phyloP scores from a whole-genome alignment of 2,888 invertebrate species.

The Drosophila pseudotakahashii region DNA sequence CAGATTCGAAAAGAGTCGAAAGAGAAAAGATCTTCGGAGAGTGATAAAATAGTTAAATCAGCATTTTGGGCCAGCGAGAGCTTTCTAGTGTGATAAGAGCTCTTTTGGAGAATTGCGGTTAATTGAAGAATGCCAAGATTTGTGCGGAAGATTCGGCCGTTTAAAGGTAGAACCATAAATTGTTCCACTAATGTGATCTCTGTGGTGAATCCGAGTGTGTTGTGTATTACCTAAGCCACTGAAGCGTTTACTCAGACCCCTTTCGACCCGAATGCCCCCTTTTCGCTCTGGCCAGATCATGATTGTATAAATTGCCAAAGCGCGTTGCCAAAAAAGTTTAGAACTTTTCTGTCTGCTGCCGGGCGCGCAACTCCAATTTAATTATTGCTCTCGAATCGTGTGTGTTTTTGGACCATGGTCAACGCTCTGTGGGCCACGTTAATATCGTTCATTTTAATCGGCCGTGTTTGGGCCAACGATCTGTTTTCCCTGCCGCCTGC shows the following conservation, averaged over 20 bases:
- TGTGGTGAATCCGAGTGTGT: slow-evolving; percentile 56
- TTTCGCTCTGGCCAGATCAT: slow-evolving; percentile 7
- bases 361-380: slow-evolving; percentile 47
- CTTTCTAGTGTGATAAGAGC: slow-evolving; percentile 53
- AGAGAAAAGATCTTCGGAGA: slow-evolving; percentile 60
- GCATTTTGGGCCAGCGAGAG: slow-evolving; percentile 29
- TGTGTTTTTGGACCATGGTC: slow-evolving; percentile 37
- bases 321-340: slow-evolving; percentile 63
- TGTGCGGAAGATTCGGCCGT: slow-evolving; percentile 50
- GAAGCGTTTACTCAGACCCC: slow-evolving; percentile 27
- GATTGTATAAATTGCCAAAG: slow-evolving; percentile 67
- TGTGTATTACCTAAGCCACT: slow-evolving; percentile 41
- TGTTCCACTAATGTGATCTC: slow-evolving; percentile 64
- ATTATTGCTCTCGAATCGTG: slow-evolving; percentile 20
- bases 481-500: slow-evolving; percentile 62
- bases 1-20: slow-evolving; percentile 8
- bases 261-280: slow-evolving; percentile 6
- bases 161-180: slow-evolving; percentile 65
- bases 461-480: slow-evolving; percentile 24
- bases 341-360: slow-evolving; percentile 65
- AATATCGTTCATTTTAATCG: slow-evolving; percentile 24
- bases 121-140: slow-evolving; percentile 60
- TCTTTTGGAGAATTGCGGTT: slow-evolving; percentile 31
- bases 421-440: slow-evolving; percentile 59
- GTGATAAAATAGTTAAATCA: slow-evolving; percentile 68